phyloP scores from a whole-genome alignment of 2,888 invertebrate species.

The Stomorhina lunata region DNA sequence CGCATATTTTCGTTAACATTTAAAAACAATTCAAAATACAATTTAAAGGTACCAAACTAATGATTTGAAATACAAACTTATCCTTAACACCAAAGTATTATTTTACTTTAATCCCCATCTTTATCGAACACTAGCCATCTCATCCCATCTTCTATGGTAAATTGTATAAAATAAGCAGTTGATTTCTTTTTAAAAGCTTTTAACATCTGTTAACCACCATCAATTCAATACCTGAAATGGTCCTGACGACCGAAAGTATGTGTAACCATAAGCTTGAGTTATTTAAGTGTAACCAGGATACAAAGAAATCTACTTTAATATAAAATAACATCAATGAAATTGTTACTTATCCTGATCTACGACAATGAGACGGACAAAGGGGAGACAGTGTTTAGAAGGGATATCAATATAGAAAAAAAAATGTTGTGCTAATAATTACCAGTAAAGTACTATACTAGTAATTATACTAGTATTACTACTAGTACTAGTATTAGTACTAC shows the following conservation, averaged over 20 bases:
- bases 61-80: too few relatives aligned
- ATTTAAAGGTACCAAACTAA: too few relatives aligned
- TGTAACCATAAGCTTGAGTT: conserved; percentile 5
- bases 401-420: too few relatives aligned
- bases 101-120: too few relatives aligned
- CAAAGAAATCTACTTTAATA: conserved; percentile 1
- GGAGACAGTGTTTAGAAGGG: not conserved
- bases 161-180: not conserved
- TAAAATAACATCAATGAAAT: conserved; percentile 8
- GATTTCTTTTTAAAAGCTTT: conserved; percentile 10
- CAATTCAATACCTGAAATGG: not conserved
- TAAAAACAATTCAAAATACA: too few relatives aligned
- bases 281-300: conserved; percentile 3
- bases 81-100: too few relatives aligned
- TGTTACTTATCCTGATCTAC: not conserved
- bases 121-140: too few relatives aligned
- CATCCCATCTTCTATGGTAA: not conserved
- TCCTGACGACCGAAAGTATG: not conserved
- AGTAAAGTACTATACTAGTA: too few relatives aligned
- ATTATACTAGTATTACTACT: too few relatives aligned
- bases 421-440: too few relatives aligned
- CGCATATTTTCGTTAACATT: too few relatives aligned
- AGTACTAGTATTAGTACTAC: too few relatives aligned
- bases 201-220: conserved; percentile 25
- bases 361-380: not conserved